Conservation (phyloP, 2,888 invertebrate species). For the Spilosoma lubricipeda region DNA sequence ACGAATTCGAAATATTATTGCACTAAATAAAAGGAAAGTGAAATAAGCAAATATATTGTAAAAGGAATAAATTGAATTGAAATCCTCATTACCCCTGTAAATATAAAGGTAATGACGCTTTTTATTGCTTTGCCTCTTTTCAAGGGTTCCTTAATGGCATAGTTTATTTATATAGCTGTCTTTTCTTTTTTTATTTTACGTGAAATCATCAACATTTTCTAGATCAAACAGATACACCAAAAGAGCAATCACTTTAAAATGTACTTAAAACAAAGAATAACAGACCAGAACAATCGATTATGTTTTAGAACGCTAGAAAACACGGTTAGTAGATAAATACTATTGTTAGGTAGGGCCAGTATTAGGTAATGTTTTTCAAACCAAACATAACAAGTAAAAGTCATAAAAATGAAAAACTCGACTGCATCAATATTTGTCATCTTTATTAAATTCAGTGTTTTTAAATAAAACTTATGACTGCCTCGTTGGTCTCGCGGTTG, state of each 20-base stretch:
- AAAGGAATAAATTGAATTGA: constrained; percentile 35
- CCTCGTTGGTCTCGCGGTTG: too few species aligned
- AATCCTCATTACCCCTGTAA: constrained; percentile 35
- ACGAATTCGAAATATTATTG: constrained; percentile 16
- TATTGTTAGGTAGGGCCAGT: not conserved
- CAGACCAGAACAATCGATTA: not conserved
- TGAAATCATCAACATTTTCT: constrained; percentile 19
- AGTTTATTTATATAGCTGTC: constrained; percentile 31
- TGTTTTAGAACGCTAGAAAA: not conserved
- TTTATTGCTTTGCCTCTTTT: constrained; percentile 33
- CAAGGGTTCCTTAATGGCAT: constrained; percentile 24
- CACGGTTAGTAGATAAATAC: not conserved
- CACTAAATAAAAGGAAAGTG: constrained; percentile 18
- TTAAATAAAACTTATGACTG: too few species aligned
- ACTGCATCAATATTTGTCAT: too few species aligned
- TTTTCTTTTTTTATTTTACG: constrained; percentile 16
- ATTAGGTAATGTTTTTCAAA: not conserved
- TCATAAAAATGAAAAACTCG: too few species aligned
- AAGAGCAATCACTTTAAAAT: not conserved
- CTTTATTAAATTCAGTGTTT: too few species aligned
- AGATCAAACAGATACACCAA: constrained; percentile 11
- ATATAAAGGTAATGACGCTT: constrained; percentile 38
- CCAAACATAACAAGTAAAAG: not conserved
- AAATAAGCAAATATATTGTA: constrained; percentile 30
- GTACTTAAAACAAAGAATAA: not conserved